Evolutionary conservation across 2,888 invertebrate genomes (phyloP), one percentile per base, ranked within the genome.

Genomic region (Pollenia griseotomentosa): DNA sequence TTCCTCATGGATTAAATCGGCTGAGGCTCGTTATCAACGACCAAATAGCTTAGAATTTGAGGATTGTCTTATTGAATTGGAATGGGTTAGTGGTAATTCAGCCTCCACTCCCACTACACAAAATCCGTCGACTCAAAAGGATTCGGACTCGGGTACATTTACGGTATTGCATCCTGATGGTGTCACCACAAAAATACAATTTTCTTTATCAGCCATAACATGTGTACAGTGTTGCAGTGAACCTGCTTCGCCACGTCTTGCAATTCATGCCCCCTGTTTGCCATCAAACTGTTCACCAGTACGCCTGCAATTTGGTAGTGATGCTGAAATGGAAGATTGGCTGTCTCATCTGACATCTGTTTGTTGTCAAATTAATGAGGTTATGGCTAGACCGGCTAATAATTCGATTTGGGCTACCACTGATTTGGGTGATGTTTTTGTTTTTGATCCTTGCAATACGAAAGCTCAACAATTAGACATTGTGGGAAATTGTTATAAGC

Each of bases 261-360:
- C 96, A 19, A 94, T 98, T 88, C 96, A 97, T 90, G 95, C 96
- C 1, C 96, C 97, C 11, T 94, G 95, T 87, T 94, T 94, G 57
- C 92, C 93, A 3, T 75, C 90, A 40, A 93, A 93, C 82, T 94
- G 93, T 44, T 94, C 94, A 81, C 95, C 96, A 9, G 94, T 97
- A 59, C 95, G 96, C 92, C 94, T 98, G 83, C 96, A 97, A 91
- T 98, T 97, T 92, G 94, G 95, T 75, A 96, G 97, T 89, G 98
- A 98, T 93, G 95, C 96, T 87, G 97, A 97, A 93, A 95, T 97
- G 94, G 97, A 98, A 93, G 98, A 98, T 91, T 98, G 98, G 98
- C 95, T 97, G 81, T 96, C 96, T 85, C 96, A 97, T 91, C 95
- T 97, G 89, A 96, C 96, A 14, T 96, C 96, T 88, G 96, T 97